A percentile compares a stretch with the other conserved stretches of the same genome.
Conservation (phyloP, 2,888 invertebrate species). For the Margaritifera margaritifera region DNA sequence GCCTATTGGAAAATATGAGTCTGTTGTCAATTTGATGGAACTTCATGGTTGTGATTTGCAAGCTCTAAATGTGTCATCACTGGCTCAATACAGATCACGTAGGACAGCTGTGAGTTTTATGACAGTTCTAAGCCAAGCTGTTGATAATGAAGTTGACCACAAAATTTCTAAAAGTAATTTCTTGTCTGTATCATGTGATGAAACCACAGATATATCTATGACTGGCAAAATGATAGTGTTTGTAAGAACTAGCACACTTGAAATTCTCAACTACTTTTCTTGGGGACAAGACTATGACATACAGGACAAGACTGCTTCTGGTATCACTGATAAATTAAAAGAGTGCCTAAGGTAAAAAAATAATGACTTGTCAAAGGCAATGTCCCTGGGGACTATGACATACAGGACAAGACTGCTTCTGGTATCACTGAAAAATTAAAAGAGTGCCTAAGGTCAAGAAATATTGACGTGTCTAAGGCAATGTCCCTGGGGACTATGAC, state of each 20-base stretch:
- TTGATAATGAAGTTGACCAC: conserved; percentile 7
- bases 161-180: conserved; percentile 9
- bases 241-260: too few relatives aligned
- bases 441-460: neutral
- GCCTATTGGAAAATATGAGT: neutral
- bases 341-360: neutral
- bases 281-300: too few relatives aligned
- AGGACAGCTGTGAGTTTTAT: conserved; percentile 10
- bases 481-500: conserved; percentile 3
- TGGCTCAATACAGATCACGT: conserved; percentile 8
- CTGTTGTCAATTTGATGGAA: too few relatives aligned
- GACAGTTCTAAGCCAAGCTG: conserved; percentile 2
- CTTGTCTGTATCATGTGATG: conserved; percentile 14
- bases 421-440: too few relatives aligned
- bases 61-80: conserved; percentile 1
- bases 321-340: conserved; percentile 7
- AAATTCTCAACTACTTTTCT: too few relatives aligned
- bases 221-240: conserved; percentile 13
- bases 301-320: neutral
- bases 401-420: neutral
- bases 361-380: conserved; percentile 4
- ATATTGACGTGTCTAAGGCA: conserved; percentile 2
- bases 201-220: conserved; percentile 12
- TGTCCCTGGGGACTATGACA: conserved; percentile 3
- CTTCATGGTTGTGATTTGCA: conserved; percentile 8